A percentile compares a stretch with the other conserved stretches of the same genome.
These are phyloP conservation scores for Mixornis gularis DNA, from an alignment of 2,113 vertebrate genomes.

Conservation along the genomic window DNA sequence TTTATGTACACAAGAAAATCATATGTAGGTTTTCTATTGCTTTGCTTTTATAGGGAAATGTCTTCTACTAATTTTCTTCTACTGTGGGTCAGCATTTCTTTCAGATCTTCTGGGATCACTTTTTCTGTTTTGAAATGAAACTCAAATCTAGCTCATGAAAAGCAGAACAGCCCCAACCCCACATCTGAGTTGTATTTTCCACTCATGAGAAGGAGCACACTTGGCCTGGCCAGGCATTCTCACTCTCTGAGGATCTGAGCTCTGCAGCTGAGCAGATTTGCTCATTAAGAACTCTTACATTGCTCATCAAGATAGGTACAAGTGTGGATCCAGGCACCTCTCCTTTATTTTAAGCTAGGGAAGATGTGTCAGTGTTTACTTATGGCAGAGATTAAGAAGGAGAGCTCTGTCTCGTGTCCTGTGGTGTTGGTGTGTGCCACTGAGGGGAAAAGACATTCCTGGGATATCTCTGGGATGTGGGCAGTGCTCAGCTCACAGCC, in stretches of 20 bases:
- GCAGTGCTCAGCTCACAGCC: neutral
- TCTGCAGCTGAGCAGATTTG: neutral
- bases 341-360: neutral
- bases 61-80: neutral
- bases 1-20: neutral
- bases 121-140: neutral
- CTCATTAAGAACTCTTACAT: neutral
- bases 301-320: neutral
- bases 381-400: neutral
- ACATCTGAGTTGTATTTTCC: neutral
- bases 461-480: neutral
- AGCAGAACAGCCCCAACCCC: accelerated
- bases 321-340: neutral
- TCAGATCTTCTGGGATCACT: neutral
- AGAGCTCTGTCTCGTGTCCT: accelerated
- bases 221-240: neutral
- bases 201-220: neutral
- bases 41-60: neutral
- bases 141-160: neutral
- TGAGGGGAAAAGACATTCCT: neutral
- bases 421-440: neutral
- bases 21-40: neutral
- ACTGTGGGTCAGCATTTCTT: neutral
- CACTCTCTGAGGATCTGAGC: neutral
- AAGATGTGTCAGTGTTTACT: neutral